Evolutionary conservation across 2,113 vertebrate genomes (phyloP), one percentile per base, ranked within the genome.

Genomic region (Rhinopomastus cyanomelas): DNA sequence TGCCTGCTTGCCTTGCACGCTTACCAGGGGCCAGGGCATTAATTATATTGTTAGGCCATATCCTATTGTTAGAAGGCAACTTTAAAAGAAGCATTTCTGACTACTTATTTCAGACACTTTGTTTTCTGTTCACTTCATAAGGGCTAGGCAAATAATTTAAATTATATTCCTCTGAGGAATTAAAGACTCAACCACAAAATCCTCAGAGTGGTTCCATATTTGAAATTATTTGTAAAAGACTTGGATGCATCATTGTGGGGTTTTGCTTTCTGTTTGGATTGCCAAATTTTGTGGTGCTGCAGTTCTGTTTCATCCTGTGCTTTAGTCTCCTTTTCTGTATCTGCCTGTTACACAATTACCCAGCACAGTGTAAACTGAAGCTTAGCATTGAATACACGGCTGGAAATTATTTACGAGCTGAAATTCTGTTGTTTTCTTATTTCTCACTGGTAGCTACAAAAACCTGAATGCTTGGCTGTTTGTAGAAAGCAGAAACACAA

Each of bases 391-490:
- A 91, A 76, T 87, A 64, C 78, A 66, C 62, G 64, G 67, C 69
- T 88, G 84, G 67, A 87, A 92, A 61, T 94, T 87, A 92, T 95
- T 96, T 93, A 71, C 90, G 64, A 82, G 67, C 81, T 91, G 42
- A 39, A 57, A 92, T 88, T 90, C 78, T 92, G 83, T 93, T 91
- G 68, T 64, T 67, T 32, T 67, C 30, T 55, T 64, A 49, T 60
- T 93, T 34, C 23, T 81, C 36, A 1, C 2, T 30, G 49, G 86
- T 86, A 72, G 64, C 78, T 60, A n/a, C 78, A 87, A 81, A 42
- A 84, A 44, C 15, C 51, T 34, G 55, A 86, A 61, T 37, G 46
- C 51, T 68, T 57, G 49, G n/a, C 56, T 88, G 53, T 81, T 65
- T 88, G 59, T 85, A 12, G 77, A 62, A 79, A 76, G 62, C 11